A percentile compares a stretch with the other conserved stretches of the same genome.
These are phyloP conservation scores for Nasonia vitripennis DNA, from an alignment of 1,140 invertebrate species.

Conservation along the genomic window DNA sequence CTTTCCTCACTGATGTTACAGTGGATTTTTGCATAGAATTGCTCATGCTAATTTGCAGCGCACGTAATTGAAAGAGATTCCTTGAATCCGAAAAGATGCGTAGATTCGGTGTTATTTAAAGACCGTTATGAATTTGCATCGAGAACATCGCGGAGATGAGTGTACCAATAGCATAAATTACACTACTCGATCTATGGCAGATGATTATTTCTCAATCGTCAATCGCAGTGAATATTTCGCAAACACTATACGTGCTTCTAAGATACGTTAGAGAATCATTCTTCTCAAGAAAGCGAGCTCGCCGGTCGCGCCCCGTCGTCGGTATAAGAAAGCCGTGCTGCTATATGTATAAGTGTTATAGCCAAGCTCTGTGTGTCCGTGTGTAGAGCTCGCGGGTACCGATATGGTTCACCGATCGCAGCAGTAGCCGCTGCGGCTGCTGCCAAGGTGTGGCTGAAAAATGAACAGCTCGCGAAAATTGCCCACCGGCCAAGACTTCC, in stretches of 20 bases:
- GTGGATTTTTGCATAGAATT: too few relatives aligned
- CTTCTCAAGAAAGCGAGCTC: background rate
- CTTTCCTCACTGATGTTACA: too few relatives aligned
- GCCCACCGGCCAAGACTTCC: background rate
- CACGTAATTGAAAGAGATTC: background rate
- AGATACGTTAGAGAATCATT: too few relatives aligned
- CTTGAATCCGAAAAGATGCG: background rate
- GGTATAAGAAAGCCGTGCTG: background rate
- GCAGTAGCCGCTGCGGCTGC: background rate
- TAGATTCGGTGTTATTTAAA: background rate
- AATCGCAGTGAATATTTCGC: background rate
- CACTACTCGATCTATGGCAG: background rate
- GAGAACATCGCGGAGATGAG: background rate
- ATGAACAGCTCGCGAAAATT: background rate
- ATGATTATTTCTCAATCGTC: background rate
- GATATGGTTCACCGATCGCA: background rate
- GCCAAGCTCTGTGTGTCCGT: too few relatives aligned
- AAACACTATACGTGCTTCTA: too few relatives aligned
- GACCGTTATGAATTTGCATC: background rate
- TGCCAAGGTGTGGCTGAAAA: constrained; percentile 14
- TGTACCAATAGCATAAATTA: background rate
- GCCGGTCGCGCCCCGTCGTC: background rate
- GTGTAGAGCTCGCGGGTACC: background rate
- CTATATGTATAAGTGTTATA: background rate
- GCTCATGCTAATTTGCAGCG: too few relatives aligned